Percentiles rank a stretch among this genome's conserved stretches.
Conservation (phyloP, 2,113 vertebrate genomes). For the Chionomys nivalis region DNA sequence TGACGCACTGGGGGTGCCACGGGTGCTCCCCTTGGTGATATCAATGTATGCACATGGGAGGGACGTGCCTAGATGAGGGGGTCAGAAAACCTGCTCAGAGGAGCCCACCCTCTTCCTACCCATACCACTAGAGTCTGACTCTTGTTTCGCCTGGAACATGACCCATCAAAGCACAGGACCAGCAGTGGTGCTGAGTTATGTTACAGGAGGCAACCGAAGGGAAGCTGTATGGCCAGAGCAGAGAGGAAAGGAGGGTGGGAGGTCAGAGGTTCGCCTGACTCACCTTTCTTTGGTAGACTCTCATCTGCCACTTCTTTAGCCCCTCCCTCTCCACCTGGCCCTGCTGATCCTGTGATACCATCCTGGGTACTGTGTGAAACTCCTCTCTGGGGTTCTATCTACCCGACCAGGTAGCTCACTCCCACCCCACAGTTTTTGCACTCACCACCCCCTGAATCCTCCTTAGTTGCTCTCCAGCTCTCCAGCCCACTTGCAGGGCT, state of each 20-base stretch:
- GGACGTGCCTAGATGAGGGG: fast-evolving
- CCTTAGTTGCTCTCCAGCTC: background rate
- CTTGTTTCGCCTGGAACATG: background rate
- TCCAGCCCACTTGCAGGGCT: background rate
- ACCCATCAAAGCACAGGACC: no score
- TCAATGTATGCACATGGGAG: background rate
- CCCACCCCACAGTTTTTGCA: background rate
- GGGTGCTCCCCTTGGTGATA: fast-evolving
- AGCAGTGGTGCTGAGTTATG: background rate
- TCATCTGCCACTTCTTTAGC: background rate
- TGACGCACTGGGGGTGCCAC: background rate
- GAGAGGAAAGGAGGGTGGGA: background rate
- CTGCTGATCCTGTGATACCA: fast-evolving
- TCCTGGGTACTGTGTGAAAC: background rate
- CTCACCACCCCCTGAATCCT: background rate
- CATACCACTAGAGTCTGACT: background rate
- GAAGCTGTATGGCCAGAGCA: background rate
- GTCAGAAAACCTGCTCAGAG: background rate
- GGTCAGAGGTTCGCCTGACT: fast-evolving
- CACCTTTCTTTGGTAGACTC: background rate
- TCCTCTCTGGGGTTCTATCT: background rate
- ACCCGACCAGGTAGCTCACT: fast-evolving
- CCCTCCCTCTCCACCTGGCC: fast-evolving
- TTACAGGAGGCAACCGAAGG: background rate
- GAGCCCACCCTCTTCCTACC: background rate